Conservation (phyloP, 1,140 invertebrate species). For the Drosophila azteca region DNA sequence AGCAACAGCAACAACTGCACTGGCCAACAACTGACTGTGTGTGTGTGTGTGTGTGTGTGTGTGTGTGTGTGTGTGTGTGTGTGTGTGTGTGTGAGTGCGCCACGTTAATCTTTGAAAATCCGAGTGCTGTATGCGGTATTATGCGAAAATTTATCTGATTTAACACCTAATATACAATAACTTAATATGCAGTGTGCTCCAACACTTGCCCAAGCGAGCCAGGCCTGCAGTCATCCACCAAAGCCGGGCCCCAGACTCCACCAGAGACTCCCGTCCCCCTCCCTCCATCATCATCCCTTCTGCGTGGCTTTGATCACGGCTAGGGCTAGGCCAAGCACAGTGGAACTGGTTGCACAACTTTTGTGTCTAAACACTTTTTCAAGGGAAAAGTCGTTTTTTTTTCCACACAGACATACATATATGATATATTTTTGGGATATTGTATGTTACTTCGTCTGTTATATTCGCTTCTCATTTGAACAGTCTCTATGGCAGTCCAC, state of each 20-base stretch:
- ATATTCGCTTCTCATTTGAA: neutral
- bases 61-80: conserved; percentile 51
- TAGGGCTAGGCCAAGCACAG: conserved; percentile 35
- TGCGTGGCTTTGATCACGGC: conserved; percentile 21
- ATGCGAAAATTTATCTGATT: conserved; percentile 84
- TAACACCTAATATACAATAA: conserved; percentile 84
- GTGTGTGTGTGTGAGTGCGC: conserved; percentile 45
- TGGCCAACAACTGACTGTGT: conserved; percentile 52
- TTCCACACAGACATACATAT: too few species aligned
- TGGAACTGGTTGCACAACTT: neutral
- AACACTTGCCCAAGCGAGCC: conserved; percentile 64
- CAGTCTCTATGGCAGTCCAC: too few species aligned
- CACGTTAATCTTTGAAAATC: conserved; percentile 84
- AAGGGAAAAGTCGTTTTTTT: too few species aligned
- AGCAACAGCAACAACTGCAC: conserved; percentile 54
- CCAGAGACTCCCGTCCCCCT: neutral
- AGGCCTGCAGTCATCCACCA: conserved; percentile 73
- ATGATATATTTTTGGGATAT: too few species aligned
- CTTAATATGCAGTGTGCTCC: conserved; percentile 83
- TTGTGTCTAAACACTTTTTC: too few species aligned
- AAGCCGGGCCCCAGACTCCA: conserved; percentile 22
- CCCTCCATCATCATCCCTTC: conserved; percentile 13
- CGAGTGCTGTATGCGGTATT: conserved; percentile 84
- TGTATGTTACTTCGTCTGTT: too few species aligned
- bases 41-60: conserved; percentile 36